Evolutionary conservation across 2,888 invertebrate species (phyloP), one percentile per base, ranked within the genome.

Genomic region (Hermodice carunculata): DNA sequence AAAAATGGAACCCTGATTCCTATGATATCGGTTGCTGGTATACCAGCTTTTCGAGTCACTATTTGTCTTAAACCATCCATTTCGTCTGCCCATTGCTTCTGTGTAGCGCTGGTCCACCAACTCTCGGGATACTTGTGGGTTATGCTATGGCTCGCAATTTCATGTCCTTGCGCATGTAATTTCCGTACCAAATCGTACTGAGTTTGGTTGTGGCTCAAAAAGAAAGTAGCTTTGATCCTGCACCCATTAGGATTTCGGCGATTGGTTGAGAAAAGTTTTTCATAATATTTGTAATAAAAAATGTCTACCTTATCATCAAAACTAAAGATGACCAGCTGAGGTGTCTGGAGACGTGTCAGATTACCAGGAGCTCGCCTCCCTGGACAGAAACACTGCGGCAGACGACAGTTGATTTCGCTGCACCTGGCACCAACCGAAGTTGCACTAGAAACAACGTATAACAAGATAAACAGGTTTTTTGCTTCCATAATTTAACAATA

Each of bases 181-280:
- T 96, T 95, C 88, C 96, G 96, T 66, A 98, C 98, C 89, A 95
- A 94, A 87, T 94, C 93, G 89, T 98, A 98, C 89, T 98, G 96
- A 62, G 98, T 98, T 96, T 98, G 98, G 87, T 98, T 96, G 87
- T 98, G 98, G 54, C 96, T 97, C 70, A 98, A 95, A 88, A 98
- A 98, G 90, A 98, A 96, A 40, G 98, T 98, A 66, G 95, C 95
- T 93, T 94, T 81, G 93, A 89, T 88, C 0, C 88, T 88, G 65
- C 91, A 91, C 1, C 88, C 89, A 79, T 93, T 91, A 0, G 89
- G 90, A 84, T 93, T 93, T 49, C 37, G 65, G 5, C 75, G 66
- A 51, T 77, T 77, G 11, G 70, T 64, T 0, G 73, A 75, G 11
- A 77, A 74, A 26, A 78, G 49, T n/a, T 64, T 49, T 17, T 48